Conservation (phyloP, 2,888 invertebrate species). For the Drosophila stalkeri region DNA sequence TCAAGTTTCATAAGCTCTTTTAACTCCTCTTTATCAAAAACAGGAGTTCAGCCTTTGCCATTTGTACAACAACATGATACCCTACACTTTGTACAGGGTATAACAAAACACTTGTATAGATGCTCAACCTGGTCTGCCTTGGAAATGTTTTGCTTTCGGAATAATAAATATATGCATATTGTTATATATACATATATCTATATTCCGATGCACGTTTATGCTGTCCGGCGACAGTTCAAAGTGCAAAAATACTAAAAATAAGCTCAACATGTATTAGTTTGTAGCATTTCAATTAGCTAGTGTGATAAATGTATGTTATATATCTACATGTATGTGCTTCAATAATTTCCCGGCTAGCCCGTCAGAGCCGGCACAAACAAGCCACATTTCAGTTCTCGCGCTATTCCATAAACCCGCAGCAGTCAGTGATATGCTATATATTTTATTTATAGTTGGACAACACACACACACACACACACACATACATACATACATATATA, state of each 20-base stretch:
- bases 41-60: too few species aligned
- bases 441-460: constrained; percentile 31
- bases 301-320: constrained; percentile 9
- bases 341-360: constrained; percentile 18
- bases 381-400: constrained; percentile 26
- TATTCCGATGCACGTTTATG: constrained; percentile 1
- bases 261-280: constrained; percentile 13
- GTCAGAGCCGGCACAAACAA: neutral
- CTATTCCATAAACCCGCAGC: constrained; percentile 15
- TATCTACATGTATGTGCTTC: neutral
- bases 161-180: constrained; percentile 1
- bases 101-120: neutral
- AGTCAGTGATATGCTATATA: constrained; percentile 16
- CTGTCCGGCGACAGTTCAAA: constrained; percentile 26
- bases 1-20: too few species aligned
- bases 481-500: neutral
- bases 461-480: neutral
- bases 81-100: neutral
- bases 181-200: neutral
- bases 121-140: neutral
- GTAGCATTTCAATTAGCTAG: constrained; percentile 11
- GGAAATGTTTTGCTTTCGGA: neutral
- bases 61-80: neutral
- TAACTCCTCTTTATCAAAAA: too few species aligned
- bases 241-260: constrained; percentile 34